A percentile compares a stretch with the other conserved stretches of the same genome.
Evolutionary conservation across 2,888 invertebrate species (phyloP).

Genomic region (Tachystola acroxantha): DNA sequence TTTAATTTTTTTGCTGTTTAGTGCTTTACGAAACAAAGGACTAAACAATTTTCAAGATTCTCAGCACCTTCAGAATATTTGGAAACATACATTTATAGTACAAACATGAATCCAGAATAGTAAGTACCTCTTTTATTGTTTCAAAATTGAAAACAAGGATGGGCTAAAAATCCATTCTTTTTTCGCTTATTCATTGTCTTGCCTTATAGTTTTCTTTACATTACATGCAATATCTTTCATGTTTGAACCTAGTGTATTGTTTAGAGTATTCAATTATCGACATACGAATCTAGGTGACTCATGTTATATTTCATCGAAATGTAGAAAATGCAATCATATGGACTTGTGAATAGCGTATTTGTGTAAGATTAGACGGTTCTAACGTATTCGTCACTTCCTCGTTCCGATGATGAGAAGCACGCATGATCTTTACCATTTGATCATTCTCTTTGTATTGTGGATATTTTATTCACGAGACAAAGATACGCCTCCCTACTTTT

Average conservation of each 20-base stretch:
- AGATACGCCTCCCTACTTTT: conserved; percentile 47
- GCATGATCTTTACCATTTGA: conserved; percentile 2
- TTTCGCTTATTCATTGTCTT: conserved; percentile 62
- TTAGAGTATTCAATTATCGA: conserved; percentile 3
- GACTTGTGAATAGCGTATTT: conserved; percentile 57
- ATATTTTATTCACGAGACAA: conserved; percentile 11
- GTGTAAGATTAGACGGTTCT: conserved; percentile 26
- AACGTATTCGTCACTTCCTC: conserved; percentile 34
- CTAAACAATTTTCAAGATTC: conserved; percentile 46
- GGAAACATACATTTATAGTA: conserved; percentile 57
- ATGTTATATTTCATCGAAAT: conserved; percentile 52
- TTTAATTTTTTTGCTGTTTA: conserved; percentile 65
- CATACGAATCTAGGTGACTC: conserved; percentile 49
- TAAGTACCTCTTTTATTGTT: conserved; percentile 77
- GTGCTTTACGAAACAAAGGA: conserved; percentile 63
- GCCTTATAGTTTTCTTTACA: conserved; percentile 20
- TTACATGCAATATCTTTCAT: conserved; percentile 2
- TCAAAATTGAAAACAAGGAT: conserved; percentile 54
- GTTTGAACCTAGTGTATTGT: not conserved
- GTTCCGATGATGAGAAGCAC: conserved; percentile 10
- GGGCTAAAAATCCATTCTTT: conserved; percentile 48
- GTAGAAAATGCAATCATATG: conserved; percentile 55
- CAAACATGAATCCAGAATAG: conserved; percentile 90
- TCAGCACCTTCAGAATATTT: conserved; percentile 47
- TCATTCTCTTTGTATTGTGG: conserved; percentile 33